These are phyloP conservation scores for Pitta sordida DNA, from an alignment of 2,113 vertebrate genomes.

Conservation along the genomic window DNA sequence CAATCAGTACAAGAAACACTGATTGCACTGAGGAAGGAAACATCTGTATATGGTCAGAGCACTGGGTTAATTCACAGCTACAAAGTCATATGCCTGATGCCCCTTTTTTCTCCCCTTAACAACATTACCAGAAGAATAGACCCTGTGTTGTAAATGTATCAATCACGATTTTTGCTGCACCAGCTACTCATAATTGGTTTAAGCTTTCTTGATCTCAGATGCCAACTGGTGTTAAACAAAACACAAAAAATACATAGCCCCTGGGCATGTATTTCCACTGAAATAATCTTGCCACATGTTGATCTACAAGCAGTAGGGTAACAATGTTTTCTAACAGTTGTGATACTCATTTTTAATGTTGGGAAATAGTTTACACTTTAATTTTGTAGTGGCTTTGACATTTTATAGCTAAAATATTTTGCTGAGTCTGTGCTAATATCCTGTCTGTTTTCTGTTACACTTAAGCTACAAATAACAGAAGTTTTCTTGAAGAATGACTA, in stretches of 20 bases:
- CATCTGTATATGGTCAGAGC: neutral
- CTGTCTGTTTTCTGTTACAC: neutral
- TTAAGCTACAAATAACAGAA: neutral
- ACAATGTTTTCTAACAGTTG: neutral
- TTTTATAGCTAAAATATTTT: neutral
- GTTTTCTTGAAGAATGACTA: neutral
- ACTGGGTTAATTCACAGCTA: neutral
- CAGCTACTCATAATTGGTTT: constrained; percentile 63
- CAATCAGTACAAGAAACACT: neutral
- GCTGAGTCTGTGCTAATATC: neutral
- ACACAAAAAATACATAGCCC: neutral
- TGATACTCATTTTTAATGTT: neutral
- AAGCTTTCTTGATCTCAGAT: constrained; percentile 44
- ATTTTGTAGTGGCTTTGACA: neutral
- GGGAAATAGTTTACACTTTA: neutral
- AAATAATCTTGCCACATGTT: neutral
- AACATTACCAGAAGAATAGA: constrained; percentile 41
- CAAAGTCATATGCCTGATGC: neutral
- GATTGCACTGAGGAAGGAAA: neutral
- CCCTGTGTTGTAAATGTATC: constrained; percentile 46
- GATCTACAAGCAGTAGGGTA: neutral
- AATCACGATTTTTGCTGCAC: constrained; percentile 54
- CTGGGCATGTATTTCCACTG: neutral
- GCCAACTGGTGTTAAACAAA: constrained; percentile 38
- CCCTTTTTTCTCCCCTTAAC: neutral